A percentile compares a stretch with the other conserved stretches of the same genome.
Evolutionary conservation across 1,140 invertebrate genomes (phyloP).

Genomic region (Drosophila insularis): DNA sequence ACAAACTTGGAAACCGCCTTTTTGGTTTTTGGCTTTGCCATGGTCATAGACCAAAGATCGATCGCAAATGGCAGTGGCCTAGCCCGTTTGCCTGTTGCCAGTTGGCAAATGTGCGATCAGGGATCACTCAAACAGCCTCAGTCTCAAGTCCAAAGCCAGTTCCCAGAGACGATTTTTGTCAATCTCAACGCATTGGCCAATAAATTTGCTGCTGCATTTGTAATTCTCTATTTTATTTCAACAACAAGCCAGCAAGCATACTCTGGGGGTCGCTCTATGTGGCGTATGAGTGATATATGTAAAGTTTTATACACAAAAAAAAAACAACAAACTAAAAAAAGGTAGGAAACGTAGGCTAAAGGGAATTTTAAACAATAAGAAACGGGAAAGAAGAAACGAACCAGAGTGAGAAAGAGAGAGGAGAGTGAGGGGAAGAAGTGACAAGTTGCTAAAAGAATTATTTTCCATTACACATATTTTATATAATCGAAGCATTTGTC

Average conservation of each 20-base stretch:
- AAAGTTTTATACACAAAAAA: neutral
- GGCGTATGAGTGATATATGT: constrained; percentile 9
- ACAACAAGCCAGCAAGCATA: neutral
- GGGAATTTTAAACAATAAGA: neutral
- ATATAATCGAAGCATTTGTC: too few relatives aligned
- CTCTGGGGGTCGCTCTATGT: constrained; percentile 5
- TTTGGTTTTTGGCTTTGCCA: neutral
- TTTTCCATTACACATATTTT: neutral
- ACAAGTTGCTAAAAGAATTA: neutral
- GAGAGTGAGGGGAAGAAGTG: neutral
- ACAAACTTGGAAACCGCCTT: constrained; percentile 18
- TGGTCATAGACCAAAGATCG: constrained; percentile 11
- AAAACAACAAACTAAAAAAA: neutral
- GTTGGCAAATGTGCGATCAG: constrained; percentile 18
- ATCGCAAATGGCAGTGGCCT: constrained; percentile 5
- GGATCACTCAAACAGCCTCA: constrained; percentile 10
- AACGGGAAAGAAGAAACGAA: neutral
- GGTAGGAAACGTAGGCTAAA: neutral
- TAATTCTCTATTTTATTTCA: constrained; percentile 8
- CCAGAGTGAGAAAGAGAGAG: neutral
- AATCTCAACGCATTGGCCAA: neutral
- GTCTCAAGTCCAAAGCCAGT: neutral
- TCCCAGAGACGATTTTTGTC: constrained; percentile 12
- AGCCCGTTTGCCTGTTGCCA: constrained; percentile 1
- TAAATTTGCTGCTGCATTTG: constrained; percentile 19